Base-by-base conservation (phyloP, 2,888 invertebrate genomes). In the Palloptera scutellata region DNA sequence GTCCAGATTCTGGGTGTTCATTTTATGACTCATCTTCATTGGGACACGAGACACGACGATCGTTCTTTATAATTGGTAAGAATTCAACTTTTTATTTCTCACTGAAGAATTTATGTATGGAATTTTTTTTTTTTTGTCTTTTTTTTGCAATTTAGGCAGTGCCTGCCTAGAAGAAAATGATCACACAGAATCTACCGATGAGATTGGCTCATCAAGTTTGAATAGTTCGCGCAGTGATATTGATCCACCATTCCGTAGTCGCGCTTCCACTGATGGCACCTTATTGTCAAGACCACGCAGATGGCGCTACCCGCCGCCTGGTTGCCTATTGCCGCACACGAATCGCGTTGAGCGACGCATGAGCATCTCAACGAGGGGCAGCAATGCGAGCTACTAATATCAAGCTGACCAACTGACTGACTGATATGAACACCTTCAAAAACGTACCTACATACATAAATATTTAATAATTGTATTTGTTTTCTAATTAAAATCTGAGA, bases 201-300 rank as follows among this genome's bases (percentile, higher is more conserved):
- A 82, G 60, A 84, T 80, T 67, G 83, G 81, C 68, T 79, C 80
- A 75, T 76, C 82, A 79, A 76, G 75, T 78, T 79, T 73, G 77
- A 86, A 87, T 65, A 85, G 75, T 86, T 88, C 63, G 74, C 87
- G 61, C 70, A 80, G 75, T 73, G 83, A 82, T 59, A 75, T 84
- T 3, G 82, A 82, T 66, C 74, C 83, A 15, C 90, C 91, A 73
- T 93, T 93, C 84, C 87, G 93, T 12, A 90, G 89, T 58, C 87
- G 93, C 54, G 93, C 93, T 55, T 92, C 91, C 71, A 93, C 93
- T 0, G 93, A 93, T 81, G 89, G 90, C 9, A 88, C 88, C 64
- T 78, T 89, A 53, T 81, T 84, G 60, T 90, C 91, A 17, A 86
- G 88, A 12, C 89, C 90, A 0, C 86, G 89, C 69, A 84, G 89